A percentile compares a stretch with the other conserved stretches of the same genome.
Conservation (phyloP, 2,888 invertebrate genomes). For the Orthosia incerta region DNA sequence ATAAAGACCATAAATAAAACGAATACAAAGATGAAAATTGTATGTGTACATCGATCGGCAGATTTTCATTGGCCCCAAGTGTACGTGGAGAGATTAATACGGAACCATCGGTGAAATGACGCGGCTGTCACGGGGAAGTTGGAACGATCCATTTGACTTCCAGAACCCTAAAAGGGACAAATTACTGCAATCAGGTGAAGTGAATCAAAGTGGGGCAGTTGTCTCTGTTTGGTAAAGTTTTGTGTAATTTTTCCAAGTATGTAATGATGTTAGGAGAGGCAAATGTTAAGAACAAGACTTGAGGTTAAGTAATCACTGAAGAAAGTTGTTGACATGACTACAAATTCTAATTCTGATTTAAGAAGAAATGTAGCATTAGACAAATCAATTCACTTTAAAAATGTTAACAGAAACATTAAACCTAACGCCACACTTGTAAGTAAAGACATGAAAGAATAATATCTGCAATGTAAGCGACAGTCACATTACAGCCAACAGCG, state of each 20-base stretch:
- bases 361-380: slow-evolving; percentile 11
- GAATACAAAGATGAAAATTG: slow-evolving; percentile 45
- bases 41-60: slow-evolving; percentile 32
- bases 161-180: slow-evolving; percentile 58
- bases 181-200: slow-evolving; percentile 58
- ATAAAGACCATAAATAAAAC: slow-evolving; percentile 63
- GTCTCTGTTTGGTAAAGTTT: slow-evolving; percentile 39
- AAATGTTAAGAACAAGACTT: slow-evolving; percentile 22
- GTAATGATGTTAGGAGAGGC: slow-evolving; percentile 26
- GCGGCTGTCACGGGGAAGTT: slow-evolving; percentile 53
- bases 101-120: slow-evolving; percentile 55
- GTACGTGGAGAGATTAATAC: slow-evolving; percentile 60
- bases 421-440: background rate
- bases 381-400: slow-evolving; percentile 6
- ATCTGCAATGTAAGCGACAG: slow-evolving; percentile 26
- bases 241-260: slow-evolving; percentile 35
- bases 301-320: slow-evolving; percentile 54
- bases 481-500: background rate
- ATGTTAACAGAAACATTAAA: background rate
- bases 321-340: slow-evolving; percentile 27
- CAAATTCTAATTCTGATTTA: slow-evolving; percentile 4
- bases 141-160: slow-evolving; percentile 52
- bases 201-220: slow-evolving; percentile 48
- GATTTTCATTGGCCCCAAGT: slow-evolving; percentile 45
- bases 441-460: slow-evolving; percentile 11